A percentile compares a stretch with the other conserved stretches of the same genome.
Evolutionary conservation across 2,113 vertebrate species (phyloP).

Genomic region (Psittacus erithacus): DNA sequence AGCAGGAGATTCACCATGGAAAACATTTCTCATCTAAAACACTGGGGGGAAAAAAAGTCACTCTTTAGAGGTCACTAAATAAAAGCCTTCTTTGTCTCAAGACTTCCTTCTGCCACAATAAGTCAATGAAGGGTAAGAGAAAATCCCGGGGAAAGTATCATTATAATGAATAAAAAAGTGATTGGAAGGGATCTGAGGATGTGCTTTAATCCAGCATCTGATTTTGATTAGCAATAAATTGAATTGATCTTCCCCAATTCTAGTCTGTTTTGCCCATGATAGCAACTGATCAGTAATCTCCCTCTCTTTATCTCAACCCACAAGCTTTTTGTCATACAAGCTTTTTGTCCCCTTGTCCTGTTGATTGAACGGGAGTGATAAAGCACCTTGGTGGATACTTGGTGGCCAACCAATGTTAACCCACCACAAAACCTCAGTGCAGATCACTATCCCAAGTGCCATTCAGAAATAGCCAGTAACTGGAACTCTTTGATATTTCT

Average conservation of each 20-base stretch:
- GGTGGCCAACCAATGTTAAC: not conserved
- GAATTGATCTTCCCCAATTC: not conserved
- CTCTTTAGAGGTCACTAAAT: not conserved
- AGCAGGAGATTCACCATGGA: not conserved
- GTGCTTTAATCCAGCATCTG: not conserved
- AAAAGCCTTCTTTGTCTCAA: not conserved
- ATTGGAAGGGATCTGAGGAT: rapidly evolving
- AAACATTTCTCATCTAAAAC: not conserved
- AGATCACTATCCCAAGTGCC: not conserved
- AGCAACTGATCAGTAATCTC: not conserved
- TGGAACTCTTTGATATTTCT: not conserved
- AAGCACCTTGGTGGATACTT: not conserved
- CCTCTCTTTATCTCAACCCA: not conserved
- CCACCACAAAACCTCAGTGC: not conserved
- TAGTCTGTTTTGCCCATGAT: not conserved
- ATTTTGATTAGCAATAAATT: not conserved
- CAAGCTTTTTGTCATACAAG: rapidly evolving
- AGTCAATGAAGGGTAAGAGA: not conserved
- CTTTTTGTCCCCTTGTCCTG: not conserved
- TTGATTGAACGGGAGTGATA: not conserved
- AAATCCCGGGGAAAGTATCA: not conserved
- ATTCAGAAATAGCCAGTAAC: not conserved
- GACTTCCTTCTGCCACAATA: not conserved
- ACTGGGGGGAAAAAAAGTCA: not conserved
- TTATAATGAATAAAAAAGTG: not conserved